A percentile compares a stretch with the other conserved stretches of the same genome.
phyloP scores from a whole-genome alignment of 2,797 vertebrate species.

The Triplophysa yarkandensis region DNA sequence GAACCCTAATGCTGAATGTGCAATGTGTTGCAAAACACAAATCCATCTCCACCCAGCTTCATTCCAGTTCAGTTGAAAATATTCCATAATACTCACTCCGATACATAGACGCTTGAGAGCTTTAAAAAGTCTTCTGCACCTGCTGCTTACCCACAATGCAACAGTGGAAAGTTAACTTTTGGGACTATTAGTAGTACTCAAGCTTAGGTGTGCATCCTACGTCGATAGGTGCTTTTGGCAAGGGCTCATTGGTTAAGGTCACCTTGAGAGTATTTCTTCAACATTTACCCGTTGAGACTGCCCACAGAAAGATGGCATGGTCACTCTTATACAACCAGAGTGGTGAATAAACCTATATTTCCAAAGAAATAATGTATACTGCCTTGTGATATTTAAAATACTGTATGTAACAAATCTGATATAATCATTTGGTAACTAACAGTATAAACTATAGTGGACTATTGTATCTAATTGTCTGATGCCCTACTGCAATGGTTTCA shows the following conservation, averaged over 20 bases:
- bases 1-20: conserved; percentile 19
- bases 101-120: conserved; percentile 36
- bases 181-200: neutral
- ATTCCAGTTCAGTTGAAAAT: conserved; percentile 55
- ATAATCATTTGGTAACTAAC: too few species aligned
- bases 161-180: conserved; percentile 16
- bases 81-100: conserved; percentile 47
- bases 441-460: neutral
- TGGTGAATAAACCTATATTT: neutral
- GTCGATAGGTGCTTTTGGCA: conserved; percentile 7
- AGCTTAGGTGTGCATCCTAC: conserved; percentile 17
- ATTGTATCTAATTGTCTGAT: conserved; percentile 15
- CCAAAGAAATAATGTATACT: neutral
- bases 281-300: conserved; percentile 35
- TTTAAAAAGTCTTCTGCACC: conserved; percentile 10
- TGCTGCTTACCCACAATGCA: conserved; percentile 23
- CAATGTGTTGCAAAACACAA: conserved; percentile 37
- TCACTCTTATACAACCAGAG: conserved; percentile 19
- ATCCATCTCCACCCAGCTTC: conserved; percentile 56
- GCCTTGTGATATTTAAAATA: too few species aligned
- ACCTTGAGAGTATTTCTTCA: conserved; percentile 55
- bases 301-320: conserved; percentile 6
- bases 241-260: conserved; percentile 43
- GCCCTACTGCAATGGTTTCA: neutral
- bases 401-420: too few species aligned